These are phyloP conservation scores for Rhincodon typus DNA, from an alignment of 2,797 vertebrate species.

Conservation along the genomic window DNA sequence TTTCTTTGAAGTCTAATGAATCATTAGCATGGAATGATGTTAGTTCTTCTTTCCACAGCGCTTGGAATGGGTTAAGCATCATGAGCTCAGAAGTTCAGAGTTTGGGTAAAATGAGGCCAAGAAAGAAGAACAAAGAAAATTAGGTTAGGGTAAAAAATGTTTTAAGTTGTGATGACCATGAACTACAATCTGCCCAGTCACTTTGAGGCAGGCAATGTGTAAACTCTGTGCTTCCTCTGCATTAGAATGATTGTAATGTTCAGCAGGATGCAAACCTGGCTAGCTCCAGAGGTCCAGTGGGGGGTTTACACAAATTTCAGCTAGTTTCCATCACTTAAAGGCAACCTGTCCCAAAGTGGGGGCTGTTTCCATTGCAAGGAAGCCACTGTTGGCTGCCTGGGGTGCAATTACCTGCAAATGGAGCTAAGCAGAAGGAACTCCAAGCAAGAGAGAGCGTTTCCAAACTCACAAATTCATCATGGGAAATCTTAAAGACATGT, in stretches of 20 bases:
- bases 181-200: too few relatives aligned
- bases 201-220: background rate
- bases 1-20: background rate
- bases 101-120: constrained; percentile 1
- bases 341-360: background rate
- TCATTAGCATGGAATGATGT: background rate
- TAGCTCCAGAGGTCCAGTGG: background rate
- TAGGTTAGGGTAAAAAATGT: background rate
- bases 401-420: background rate
- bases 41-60: background rate
- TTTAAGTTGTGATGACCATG: background rate
- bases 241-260: background rate
- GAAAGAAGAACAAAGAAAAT: background rate
- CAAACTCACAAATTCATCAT: background rate
- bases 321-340: background rate
- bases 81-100: background rate
- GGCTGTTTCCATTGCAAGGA: background rate
- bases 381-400: background rate
- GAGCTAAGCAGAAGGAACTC: background rate
- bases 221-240: background rate
- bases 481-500: background rate
- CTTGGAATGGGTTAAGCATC: background rate
- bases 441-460: background rate
- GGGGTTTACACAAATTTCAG: background rate
- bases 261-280: background rate